Evolutionary conservation across 2,888 invertebrate species (phyloP), one percentile per base, ranked within the genome.

Genomic region (Agrotis clavis): DNA sequence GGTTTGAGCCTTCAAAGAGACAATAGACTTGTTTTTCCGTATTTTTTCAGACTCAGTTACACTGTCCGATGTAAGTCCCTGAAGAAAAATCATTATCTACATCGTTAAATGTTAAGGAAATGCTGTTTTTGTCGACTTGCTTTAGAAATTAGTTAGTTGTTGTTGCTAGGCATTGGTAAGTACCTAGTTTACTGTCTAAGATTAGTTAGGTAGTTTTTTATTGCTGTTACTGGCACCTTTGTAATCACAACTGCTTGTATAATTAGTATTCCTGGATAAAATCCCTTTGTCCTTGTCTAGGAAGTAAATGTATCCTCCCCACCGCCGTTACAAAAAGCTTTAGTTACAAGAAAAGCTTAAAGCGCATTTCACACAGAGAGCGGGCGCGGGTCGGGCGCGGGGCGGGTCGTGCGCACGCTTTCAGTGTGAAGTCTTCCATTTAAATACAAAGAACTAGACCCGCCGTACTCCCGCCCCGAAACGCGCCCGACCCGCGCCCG

Each of bases 1-100:
- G 54, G 79, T 79, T 67, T 21, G 6, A 47, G 41, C 66, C 62
- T 71, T 64, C 56, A 57, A 9, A n/a, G 25, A 69, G 19, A 83
- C 66, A 85, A 83, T 76, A 56, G 59, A 1, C 35, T 18, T 35
- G 53, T 59, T 71, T 79, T 83, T 73, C 83, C 68, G 59, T 54
- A 51, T 67, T 85, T 85, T 83, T 83, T 79, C 64, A 11, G 7
- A 62, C 4, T 54, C 80, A 76, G 72, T 76, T 60, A 67, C 60
- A 67, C 63, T 30, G 18, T 47, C 6, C 68, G 54, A 66, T 67
- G 30, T 41, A 21, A 51, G 19, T 54, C n/a, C n/a, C 45, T 47
- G 47, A 59, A 72, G 56, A 41, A n/a, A 14, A 60, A 67, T 66
- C 51, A 68, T 64, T 62, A 65, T 30, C 48, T 64, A 41, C 9